Evolutionary conservation across 1,140 invertebrate species (phyloP), one percentile per base, ranked within the genome.

Genomic region (Drosophila littoralis): DNA sequence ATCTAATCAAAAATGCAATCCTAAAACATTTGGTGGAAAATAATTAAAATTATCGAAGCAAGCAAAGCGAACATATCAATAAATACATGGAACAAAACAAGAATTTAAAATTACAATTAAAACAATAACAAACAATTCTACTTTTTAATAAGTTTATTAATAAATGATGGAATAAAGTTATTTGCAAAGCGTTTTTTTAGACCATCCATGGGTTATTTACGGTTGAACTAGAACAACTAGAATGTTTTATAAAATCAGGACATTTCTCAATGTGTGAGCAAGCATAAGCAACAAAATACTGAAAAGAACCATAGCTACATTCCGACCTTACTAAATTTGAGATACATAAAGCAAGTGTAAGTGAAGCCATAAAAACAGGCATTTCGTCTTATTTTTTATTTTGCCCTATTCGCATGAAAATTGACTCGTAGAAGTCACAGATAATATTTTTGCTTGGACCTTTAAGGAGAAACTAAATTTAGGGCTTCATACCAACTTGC

Each of bases 331-430:
- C 66, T 43, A 32, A 22, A 66, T n/a, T 51, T 46, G n/a, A 66
- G 69, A 75, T 74, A 75, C 46, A 10, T 28, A 83, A 90, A 90
- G 72, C 69, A 77, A 82, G 65, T 61, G 70, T 70, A 91, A 90
- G 88, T 90, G 75, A 90, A 65, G 79, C 38, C 67, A 74, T 61
- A 57, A 73, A 73, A 67, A 17, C 33, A 77, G 60, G 48, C 45
- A 60, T 83, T 78, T 88, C 78, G 2, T 22, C 22, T 88, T 86
- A 17, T 45, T 45, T 45, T 45, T 45, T n/a, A 3, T 79, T 72
- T 91, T 89, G 65, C 84, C 72, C 89, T 81, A 91, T 91, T 91
- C 89, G 85, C 83, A 91, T 91, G 78, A 65, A 91, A 91, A 91
- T 91, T 79, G 76, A 89, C 84, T 89, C 71, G 70, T 13, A 17